Evolutionary conservation across 2,113 vertebrate species (phyloP), one percentile per base, ranked within the genome.

Genomic region (Trochalopteron elliotii): DNA sequence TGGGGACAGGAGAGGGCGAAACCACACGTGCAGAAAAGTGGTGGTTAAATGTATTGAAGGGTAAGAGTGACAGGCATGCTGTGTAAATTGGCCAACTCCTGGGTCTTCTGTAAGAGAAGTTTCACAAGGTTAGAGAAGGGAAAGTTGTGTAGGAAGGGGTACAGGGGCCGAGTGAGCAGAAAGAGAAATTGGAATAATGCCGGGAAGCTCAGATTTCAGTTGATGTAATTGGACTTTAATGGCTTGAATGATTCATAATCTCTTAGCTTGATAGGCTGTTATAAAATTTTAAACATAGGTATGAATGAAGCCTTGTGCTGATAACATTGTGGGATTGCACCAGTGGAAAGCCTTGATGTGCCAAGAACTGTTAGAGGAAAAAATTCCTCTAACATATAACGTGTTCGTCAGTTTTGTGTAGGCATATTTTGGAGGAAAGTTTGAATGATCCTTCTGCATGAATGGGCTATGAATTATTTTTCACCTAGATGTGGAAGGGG

Each of bases 221-320:
- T 87, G 47, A 56, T 68, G 56, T 95, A 90, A 90, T 68, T 78
- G 72, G 52, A 39, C 47, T 81, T 94, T 83, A 88, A 87, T 89
- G 68, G 64, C 31, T 88, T 45, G 56, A 69, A 68, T 86, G 90
- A 88, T 70, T 93, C 83, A 75, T 78, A 59, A 47, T 86, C 30
- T 91, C 61, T 68, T 24, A 35, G 69, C 12, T 82, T 82, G 74
- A 91, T 78, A 87, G 65, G 86, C 81, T 75, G 52, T 49, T 71
- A 49, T 3, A 79, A 72, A 74, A 79, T 85, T 82, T 83, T 92
- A 83, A 89, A 81, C n/a, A 7, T 39, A 76, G 75, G 67, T 70
- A 52, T 86, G 76, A 96, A 90, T 77, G 63, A 83, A 90, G 55
- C 44, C 27, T n/a, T 49, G 28, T 2, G 1, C 72, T 84, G 88